Evolutionary conservation across 2,797 vertebrate species (phyloP).

Genomic region (Arnoldichthys spilopterus): DNA sequence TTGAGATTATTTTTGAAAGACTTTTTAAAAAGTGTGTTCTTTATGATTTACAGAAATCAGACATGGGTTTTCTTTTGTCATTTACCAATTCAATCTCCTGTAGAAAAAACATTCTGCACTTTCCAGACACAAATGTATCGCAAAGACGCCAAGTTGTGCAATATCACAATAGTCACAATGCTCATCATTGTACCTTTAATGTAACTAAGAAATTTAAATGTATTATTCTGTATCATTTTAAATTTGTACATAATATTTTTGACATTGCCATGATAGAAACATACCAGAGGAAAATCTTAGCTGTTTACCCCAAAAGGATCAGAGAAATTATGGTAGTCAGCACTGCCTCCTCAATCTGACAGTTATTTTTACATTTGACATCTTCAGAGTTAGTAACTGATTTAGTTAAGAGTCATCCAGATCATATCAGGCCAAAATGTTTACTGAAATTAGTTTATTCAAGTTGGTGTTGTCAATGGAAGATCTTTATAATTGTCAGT

Average conservation of each 20-base stretch:
- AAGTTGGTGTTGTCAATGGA: slow-evolving; percentile 61
- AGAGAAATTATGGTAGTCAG: slow-evolving; percentile 41
- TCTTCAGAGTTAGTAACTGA: slow-evolving; percentile 54
- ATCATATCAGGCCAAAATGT: slow-evolving; percentile 57
- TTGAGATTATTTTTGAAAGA: slow-evolving; percentile 63
- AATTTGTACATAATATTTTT: slow-evolving; percentile 95
- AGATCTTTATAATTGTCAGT: slow-evolving; percentile 59
- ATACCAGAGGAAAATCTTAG: slow-evolving; percentile 53
- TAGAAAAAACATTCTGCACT: slow-evolving; percentile 85
- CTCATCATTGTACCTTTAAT: slow-evolving; percentile 90
- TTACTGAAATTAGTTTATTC: slow-evolving; percentile 57
- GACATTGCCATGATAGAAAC: slow-evolving; percentile 86
- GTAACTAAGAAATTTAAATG: slow-evolving; percentile 90
- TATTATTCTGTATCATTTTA: slow-evolving; percentile 84
- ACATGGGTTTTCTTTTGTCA: slow-evolving; percentile 67
- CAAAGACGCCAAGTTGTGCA: slow-evolving; percentile 87
- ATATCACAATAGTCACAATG: slow-evolving; percentile 86
- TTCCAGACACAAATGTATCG: slow-evolving; percentile 80
- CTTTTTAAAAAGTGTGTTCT: slow-evolving; percentile 44
- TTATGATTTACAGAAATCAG: slow-evolving; percentile 68
- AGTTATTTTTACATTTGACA: slow-evolving; percentile 55
- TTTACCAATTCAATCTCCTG: slow-evolving; percentile 84
- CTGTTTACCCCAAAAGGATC: slow-evolving; percentile 57
- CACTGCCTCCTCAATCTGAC: slow-evolving; percentile 46
- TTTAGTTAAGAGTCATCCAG: slow-evolving; percentile 52